Evolutionary conservation across 2,888 invertebrate genomes (phyloP).

Genomic region (Chydorus sphaericus): DNA sequence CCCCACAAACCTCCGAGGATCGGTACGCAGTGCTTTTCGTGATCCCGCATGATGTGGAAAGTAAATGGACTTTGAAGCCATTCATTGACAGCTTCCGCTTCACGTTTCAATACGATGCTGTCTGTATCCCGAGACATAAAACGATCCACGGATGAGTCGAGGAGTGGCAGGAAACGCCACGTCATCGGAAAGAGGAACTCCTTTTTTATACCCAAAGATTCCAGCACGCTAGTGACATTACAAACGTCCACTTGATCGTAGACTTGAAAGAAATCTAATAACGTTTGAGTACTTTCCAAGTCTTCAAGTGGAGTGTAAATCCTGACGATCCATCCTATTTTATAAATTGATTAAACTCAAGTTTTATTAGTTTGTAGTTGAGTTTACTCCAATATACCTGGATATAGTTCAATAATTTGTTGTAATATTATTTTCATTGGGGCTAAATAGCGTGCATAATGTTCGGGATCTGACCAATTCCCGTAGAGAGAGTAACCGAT

Average conservation of each 20-base stretch:
- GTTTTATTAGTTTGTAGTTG: too few species aligned
- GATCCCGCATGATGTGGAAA: constrained; percentile 21
- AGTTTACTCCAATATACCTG: too few species aligned
- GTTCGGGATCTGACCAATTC: not conserved
- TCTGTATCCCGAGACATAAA: constrained; percentile 20
- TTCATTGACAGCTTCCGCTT: constrained; percentile 18
- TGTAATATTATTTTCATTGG: not conserved
- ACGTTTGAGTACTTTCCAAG: not conserved
- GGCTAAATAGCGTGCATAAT: not conserved
- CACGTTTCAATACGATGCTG: constrained; percentile 16
- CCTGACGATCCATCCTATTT: not conserved
- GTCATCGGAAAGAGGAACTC: constrained; percentile 1
- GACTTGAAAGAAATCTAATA: not conserved
- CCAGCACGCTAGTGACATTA: too few species aligned
- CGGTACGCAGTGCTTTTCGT: constrained; percentile 16
- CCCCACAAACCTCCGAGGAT: too few species aligned
- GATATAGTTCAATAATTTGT: not conserved
- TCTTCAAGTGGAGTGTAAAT: too few species aligned
- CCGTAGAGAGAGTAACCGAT: not conserved
- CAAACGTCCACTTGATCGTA: constrained; percentile 16
- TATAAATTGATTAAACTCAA: too few species aligned
- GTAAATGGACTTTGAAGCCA: constrained; percentile 17
- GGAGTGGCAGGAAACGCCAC: constrained; percentile 18
- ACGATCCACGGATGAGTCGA: constrained; percentile 19
- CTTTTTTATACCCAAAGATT: too few species aligned